Base-by-base conservation (phyloP, 2,888 invertebrate species). In the Ophonus ardosiacus region DNA sequence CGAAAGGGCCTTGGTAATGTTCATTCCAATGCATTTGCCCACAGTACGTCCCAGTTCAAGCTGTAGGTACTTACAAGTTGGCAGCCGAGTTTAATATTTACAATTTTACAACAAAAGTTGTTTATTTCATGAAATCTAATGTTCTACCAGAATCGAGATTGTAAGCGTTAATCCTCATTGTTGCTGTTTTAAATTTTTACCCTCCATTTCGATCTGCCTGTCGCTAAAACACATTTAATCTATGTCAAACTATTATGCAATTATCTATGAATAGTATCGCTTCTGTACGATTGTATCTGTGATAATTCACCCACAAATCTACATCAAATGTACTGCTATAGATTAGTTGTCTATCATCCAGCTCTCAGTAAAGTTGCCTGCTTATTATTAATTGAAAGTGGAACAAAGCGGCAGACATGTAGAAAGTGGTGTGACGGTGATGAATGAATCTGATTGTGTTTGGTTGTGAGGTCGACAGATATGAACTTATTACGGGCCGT, bases 401-500 rank as follows among this genome's bases (percentile, higher is more conserved):
- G 81, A 63, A 63, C 61, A 63, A 81, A 56, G 43, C 63, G 38
- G 38, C 31, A 21, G 61, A 21, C 57, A 80, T 59, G 71, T 84
- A 79, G 80, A 88, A 88, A 87, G 87, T 88, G 87, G 87, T 87
- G 87, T 88, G 89, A 89, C 89, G 88, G 87, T 87, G 88, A 89
- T 89, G 89, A 90, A 90, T 89, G 89, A 90, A 88, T 88, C 86
- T 88, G 87, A 89, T 89, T 89, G 89, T 89, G 88, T 87, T 88
- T 88, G 89, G 88, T 88, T 89, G 88, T 89, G 88, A 89, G 88
- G 88, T 89, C 88, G 90, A 89, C 90, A 89, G 89, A 89, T 90
- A 90, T 90, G 89, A 90, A 90, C 90, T 89, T 89, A 89, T 90
- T 89, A 89, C 87, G 87, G 87, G 88, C 88, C 88, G 89, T 90